Evolutionary conservation across 2,888 invertebrate species (phyloP).

Genomic region (Biston betularia): DNA sequence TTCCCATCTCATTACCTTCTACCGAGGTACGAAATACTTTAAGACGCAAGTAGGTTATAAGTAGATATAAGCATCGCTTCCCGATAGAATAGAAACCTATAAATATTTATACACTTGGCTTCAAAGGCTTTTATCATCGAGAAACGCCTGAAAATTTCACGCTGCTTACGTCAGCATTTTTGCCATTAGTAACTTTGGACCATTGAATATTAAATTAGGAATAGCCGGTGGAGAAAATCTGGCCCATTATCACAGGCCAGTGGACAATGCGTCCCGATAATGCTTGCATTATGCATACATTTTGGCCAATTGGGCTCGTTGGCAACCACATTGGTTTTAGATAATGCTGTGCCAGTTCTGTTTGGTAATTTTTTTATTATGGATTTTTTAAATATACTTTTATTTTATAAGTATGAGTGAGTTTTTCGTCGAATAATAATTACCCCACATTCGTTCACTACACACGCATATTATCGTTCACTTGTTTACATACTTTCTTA

Average conservation of each 20-base stretch:
- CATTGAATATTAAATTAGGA: slow-evolving; percentile 55
- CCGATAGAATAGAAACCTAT: slow-evolving; percentile 26
- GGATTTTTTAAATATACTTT: no score
- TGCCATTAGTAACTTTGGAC: slow-evolving; percentile 33
- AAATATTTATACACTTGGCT: slow-evolving; percentile 32
- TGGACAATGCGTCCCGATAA: slow-evolving; percentile 49
- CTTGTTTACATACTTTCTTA: no score
- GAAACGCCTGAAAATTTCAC: slow-evolving; percentile 26
- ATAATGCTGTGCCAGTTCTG: slow-evolving; percentile 1
- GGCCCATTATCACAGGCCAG: slow-evolving; percentile 51
- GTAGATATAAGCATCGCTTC: slow-evolving; percentile 17
- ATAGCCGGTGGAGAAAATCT: slow-evolving; percentile 47
- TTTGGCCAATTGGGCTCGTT: slow-evolving; percentile 12
- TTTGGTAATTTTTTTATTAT: background rate
- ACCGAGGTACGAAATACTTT: slow-evolving; percentile 22
- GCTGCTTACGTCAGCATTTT: slow-evolving; percentile 26
- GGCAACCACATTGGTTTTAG: slow-evolving; percentile 19
- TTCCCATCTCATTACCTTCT: slow-evolving; percentile 23
- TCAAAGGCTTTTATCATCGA: slow-evolving; percentile 24
- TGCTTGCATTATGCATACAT: slow-evolving; percentile 54
- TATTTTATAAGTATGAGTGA: no score
- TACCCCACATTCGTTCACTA: no score
- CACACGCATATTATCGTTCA: no score
- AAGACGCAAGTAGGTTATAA: slow-evolving; percentile 23
- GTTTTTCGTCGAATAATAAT: no score